phyloP scores from a whole-genome alignment of 2,797 vertebrate species.

The Semaprochilodus insignis region DNA sequence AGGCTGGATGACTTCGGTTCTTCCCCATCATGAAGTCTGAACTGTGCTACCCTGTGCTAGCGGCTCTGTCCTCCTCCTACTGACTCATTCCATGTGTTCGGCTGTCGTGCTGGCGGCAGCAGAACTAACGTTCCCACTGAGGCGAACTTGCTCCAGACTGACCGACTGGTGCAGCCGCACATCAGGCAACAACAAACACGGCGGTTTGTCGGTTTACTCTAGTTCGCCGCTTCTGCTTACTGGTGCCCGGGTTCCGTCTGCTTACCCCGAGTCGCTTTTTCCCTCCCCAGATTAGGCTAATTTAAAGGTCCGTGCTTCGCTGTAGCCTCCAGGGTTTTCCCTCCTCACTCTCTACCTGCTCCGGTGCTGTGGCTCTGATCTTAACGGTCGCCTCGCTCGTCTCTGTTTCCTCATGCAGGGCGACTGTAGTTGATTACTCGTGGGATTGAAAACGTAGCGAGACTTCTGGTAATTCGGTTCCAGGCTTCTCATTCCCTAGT shows the following conservation, averaged over 20 bases:
- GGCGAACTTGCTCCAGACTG: conserved; percentile 10
- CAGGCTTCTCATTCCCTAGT: not conserved
- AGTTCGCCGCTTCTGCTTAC: not conserved
- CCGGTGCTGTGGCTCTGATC: not conserved
- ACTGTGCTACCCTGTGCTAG: conserved; percentile 4
- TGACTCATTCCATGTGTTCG: conserved; percentile 11
- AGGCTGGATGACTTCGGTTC: not conserved
- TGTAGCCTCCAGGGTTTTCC: not conserved
- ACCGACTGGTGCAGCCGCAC: not conserved
- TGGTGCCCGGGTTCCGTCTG: not conserved
- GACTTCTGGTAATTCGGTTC: not conserved
- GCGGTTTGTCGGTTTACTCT: not conserved
- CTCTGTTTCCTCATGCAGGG: not conserved
- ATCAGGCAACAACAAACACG: not conserved
- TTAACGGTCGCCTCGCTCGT: not conserved
- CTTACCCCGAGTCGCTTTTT: not conserved
- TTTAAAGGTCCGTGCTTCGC: not conserved
- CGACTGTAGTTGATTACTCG: not conserved
- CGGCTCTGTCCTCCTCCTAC: not conserved
- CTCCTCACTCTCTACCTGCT: not conserved
- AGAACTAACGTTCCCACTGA: not conserved
- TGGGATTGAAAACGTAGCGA: not conserved
- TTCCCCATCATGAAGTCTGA: conserved; percentile 20
- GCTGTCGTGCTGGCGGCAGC: not conserved
- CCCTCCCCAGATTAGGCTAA: not conserved